Conservation (phyloP, 1,140 invertebrate species). For the Penaeus japonicus region DNA sequence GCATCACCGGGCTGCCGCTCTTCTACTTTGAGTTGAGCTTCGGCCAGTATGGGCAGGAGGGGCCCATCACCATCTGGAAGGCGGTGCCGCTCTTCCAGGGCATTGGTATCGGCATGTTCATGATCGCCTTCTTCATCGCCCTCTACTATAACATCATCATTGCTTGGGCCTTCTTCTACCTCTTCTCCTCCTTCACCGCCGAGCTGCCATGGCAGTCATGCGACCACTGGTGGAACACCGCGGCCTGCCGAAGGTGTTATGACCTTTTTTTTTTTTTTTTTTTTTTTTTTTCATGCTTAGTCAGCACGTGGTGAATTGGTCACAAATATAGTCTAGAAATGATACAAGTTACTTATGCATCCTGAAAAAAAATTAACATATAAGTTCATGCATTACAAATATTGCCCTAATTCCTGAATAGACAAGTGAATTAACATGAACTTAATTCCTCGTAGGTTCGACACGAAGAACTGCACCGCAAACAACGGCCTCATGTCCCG, state of each 20-base stretch:
- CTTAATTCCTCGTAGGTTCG: conserved; percentile 58
- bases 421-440: too few relatives aligned
- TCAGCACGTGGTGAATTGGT: too few relatives aligned
- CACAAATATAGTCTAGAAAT: too few relatives aligned
- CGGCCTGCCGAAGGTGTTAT: conserved; percentile 53
- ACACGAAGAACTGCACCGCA: conserved; percentile 64
- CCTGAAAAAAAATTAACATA: too few relatives aligned
- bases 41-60: conserved; percentile 77
- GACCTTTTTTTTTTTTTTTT: neutral
- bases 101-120: conserved; percentile 83
- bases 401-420: too few relatives aligned
- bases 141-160: conserved; percentile 87
- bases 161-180: conserved; percentile 84
- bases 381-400: too few relatives aligned
- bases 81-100: conserved; percentile 69
- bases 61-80: conserved; percentile 71
- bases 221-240: conserved; percentile 77
- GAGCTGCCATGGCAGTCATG: conserved; percentile 82
- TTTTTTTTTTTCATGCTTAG: conserved; percentile 65
- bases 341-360: too few relatives aligned
- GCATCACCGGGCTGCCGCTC: conserved; percentile 82
- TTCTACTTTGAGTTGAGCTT: conserved; percentile 88
- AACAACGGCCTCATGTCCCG: conserved; percentile 61
- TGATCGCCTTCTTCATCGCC: conserved; percentile 83
- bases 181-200: conserved; percentile 76